phyloP scores from a whole-genome alignment of 2,797 vertebrate species.

The Cossypha niveicapilla region DNA sequence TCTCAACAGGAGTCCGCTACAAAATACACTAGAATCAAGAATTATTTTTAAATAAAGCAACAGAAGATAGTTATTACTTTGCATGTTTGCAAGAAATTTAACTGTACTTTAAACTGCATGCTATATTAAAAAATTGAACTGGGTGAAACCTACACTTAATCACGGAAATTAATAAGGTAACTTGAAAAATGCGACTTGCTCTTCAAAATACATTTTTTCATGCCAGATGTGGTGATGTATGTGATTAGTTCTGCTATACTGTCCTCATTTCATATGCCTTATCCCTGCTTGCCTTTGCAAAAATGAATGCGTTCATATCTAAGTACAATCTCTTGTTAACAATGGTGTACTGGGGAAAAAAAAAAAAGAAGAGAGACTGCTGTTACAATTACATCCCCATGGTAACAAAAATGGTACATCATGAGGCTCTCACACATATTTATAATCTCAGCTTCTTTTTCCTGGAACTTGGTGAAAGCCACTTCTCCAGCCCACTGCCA shows the following conservation, averaged over 20 bases:
- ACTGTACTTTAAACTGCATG: background rate
- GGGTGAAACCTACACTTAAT: background rate
- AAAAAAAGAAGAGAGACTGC: background rate
- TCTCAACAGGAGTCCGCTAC: background rate
- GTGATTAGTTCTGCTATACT: background rate
- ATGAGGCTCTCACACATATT: background rate
- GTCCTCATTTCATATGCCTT: background rate
- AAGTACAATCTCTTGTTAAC: slow-evolving; percentile 6
- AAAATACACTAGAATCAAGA: background rate
- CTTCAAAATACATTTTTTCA: background rate
- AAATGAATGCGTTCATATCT: background rate
- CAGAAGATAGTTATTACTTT: background rate
- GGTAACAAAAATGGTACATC: slow-evolving; percentile 13
- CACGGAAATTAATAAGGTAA: background rate
- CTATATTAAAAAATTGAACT: background rate
- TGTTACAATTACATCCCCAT: slow-evolving; percentile 23
- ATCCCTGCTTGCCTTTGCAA: background rate
- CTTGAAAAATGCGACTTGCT: background rate
- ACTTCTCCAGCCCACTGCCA: background rate
- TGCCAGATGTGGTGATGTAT: background rate
- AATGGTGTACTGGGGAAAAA: background rate
- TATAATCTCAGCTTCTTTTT: background rate
- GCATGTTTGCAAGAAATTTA: background rate
- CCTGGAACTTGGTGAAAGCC: background rate
- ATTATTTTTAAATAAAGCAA: slow-evolving; percentile 11